phyloP scores from a whole-genome alignment of 2,797 vertebrate genomes.

The Sphenodon punctatus region DNA sequence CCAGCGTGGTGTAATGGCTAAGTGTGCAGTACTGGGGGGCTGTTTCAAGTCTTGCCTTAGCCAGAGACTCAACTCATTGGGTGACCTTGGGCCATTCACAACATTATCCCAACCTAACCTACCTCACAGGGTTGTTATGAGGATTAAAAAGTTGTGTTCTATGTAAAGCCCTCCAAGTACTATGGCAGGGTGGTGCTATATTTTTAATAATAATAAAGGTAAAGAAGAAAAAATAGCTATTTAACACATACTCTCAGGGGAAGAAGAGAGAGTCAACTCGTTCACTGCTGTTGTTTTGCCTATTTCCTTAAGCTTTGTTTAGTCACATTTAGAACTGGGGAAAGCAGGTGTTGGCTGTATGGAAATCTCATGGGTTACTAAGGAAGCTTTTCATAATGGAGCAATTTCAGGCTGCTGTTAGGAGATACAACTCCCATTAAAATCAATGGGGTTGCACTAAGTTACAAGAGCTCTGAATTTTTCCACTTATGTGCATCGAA shows the following conservation, averaged over 20 bases:
- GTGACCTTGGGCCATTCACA: too few species aligned
- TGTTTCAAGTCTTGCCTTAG: too few species aligned
- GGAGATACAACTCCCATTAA: neutral
- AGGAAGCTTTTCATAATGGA: neutral
- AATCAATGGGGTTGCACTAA: neutral
- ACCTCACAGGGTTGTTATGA: too few species aligned
- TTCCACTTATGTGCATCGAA: neutral
- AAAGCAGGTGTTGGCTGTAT: neutral
- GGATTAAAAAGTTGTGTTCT: too few species aligned
- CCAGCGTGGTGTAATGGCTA: too few species aligned
- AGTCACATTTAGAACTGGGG: neutral
- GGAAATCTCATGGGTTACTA: neutral
- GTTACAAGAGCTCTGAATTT: neutral
- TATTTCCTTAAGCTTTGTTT: neutral
- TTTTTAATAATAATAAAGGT: too few species aligned
- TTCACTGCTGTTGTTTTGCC: neutral
- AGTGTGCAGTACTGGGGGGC: too few species aligned
- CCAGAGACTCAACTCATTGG: too few species aligned
- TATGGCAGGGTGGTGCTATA: too few species aligned
- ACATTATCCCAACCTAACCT: too few species aligned
- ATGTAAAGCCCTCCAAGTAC: too few species aligned
- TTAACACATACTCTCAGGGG: too few species aligned
- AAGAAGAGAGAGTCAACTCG: neutral
- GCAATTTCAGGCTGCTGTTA: neutral
- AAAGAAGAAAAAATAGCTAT: neutral